These are phyloP conservation scores for Colius striatus DNA, from an alignment of 2,113 vertebrate species.

Conservation along the genomic window DNA sequence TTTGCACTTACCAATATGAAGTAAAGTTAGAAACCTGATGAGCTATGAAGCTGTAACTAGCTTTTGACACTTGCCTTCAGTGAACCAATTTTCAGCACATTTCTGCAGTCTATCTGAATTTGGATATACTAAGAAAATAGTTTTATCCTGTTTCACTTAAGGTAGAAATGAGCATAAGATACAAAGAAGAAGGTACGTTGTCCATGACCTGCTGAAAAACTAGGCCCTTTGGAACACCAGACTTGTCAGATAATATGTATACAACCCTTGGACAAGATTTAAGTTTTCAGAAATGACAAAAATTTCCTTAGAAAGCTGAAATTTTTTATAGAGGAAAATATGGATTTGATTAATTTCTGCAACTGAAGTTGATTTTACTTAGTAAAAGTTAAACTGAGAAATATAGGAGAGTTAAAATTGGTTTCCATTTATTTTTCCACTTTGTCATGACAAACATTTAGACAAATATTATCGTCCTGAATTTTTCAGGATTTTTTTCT, in stretches of 20 bases:
- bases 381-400: background rate
- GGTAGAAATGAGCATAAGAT: background rate
- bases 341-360: fast-evolving
- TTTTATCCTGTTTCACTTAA: background rate
- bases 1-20: background rate
- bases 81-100: background rate
- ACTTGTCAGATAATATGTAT: background rate
- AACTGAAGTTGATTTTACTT: background rate
- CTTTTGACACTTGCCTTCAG: background rate
- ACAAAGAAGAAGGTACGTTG: background rate
- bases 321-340: background rate
- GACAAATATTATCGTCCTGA: background rate
- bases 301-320: background rate
- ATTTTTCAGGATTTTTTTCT: background rate
- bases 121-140: background rate
- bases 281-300: background rate
- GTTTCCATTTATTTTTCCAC: background rate
- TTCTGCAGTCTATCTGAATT: background rate
- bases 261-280: background rate
- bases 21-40: background rate
- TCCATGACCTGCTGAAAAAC: background rate
- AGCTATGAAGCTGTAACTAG: background rate
- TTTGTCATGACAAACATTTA: background rate
- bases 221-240: background rate
- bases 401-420: background rate